Conservation (phyloP, 2,797 vertebrate species). For the Rhodeus uyekii region DNA sequence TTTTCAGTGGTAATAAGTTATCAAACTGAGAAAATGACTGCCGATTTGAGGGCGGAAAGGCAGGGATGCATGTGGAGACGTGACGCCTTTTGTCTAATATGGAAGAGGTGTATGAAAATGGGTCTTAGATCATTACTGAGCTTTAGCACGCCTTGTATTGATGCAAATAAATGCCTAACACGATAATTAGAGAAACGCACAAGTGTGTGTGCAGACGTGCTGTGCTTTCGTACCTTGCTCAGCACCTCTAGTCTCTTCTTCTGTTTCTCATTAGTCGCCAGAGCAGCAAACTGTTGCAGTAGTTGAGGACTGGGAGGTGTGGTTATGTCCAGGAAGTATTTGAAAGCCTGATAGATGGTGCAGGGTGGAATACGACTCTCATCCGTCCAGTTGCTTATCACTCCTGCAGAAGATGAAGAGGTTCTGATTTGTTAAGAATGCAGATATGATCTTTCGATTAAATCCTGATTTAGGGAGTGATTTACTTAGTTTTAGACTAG, state of each 20-base stretch:
- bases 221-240: slow-evolving; percentile 84
- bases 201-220: background rate
- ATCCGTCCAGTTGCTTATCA: slow-evolving; percentile 95
- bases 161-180: background rate
- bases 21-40: slow-evolving; percentile 56
- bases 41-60: slow-evolving; percentile 51
- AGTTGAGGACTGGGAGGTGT: slow-evolving; percentile 91
- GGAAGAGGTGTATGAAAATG: slow-evolving; percentile 10
- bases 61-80: slow-evolving; percentile 1
- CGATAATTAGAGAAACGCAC: background rate
- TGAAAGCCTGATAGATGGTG: slow-evolving; percentile 96
- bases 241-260: slow-evolving; percentile 90
- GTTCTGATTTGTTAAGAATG: background rate
- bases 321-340: slow-evolving; percentile 96
- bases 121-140: slow-evolving; percentile 8
- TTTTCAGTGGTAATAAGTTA: slow-evolving; percentile 47
- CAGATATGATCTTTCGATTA: background rate
- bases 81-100: slow-evolving; percentile 5
- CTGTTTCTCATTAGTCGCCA: slow-evolving; percentile 92
- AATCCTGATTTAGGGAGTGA: background rate
- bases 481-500: background rate
- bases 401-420: slow-evolving; percentile 73
- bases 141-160: slow-evolving; percentile 9
- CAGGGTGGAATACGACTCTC: slow-evolving; percentile 92
- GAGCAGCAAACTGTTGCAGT: slow-evolving; percentile 92